These are phyloP conservation scores for human DNA, from an alignment of 2,113 vertebrate species.

Conservation along the genomic window DNA sequence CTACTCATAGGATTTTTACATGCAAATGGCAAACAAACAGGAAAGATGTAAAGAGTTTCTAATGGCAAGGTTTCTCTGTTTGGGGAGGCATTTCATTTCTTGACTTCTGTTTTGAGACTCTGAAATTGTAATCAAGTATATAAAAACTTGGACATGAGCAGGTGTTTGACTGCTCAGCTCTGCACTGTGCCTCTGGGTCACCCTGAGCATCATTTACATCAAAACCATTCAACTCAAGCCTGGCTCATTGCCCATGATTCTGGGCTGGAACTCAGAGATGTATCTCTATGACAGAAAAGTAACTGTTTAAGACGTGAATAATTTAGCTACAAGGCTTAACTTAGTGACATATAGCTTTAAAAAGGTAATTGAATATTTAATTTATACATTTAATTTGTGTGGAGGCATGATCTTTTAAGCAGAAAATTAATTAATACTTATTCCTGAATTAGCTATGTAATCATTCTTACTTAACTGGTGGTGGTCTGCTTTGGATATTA, in stretches of 20 bases:
- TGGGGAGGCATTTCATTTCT: conserved; percentile 2
- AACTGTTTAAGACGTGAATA: not conserved
- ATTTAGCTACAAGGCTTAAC: not conserved
- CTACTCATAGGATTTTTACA: conserved; percentile 17
- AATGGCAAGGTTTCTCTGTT: not conserved
- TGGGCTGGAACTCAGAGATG: not conserved
- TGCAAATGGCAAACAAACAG: conserved; percentile 24
- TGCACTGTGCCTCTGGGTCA: conserved; percentile 28
- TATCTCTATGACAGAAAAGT: not conserved
- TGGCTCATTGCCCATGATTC: conserved; percentile 9
- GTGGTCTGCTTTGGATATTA: not conserved
- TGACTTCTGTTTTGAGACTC: conserved; percentile 42
- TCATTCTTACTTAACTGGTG: not conserved
- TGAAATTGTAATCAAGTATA: conserved; percentile 27
- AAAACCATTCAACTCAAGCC: not conserved
- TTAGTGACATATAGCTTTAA: conserved; percentile 38
- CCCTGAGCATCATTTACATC: conserved; percentile 1
- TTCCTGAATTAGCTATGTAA: conserved; percentile 18
- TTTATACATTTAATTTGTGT: conserved; percentile 51
- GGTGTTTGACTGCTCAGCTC: not conserved
- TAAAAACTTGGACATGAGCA: conserved; percentile 19
- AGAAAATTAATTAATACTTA: conserved; percentile 56
- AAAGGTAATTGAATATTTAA: conserved; percentile 43
- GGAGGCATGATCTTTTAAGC: conserved; percentile 14
- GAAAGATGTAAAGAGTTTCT: not conserved